Evolutionary conservation across 2,888 invertebrate species (phyloP), one percentile per base, ranked within the genome.

Genomic region (Napeogenes sylphis): DNA sequence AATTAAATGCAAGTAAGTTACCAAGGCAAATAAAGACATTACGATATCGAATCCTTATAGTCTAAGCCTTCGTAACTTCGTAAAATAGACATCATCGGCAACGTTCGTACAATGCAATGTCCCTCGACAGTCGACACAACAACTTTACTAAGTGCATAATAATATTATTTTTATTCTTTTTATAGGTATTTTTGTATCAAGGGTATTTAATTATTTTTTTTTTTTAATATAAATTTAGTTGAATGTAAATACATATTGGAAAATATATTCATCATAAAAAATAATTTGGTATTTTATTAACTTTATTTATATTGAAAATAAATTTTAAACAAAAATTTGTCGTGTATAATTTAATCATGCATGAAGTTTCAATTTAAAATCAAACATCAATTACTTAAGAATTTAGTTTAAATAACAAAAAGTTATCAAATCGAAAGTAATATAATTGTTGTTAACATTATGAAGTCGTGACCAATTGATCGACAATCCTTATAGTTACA

Each of bases 401-500:
- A 51, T 30, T 30, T 51, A 8, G 10, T 51, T 30, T 51, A 21
- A 30, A 30, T 30, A 51, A 12, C 12, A 30, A 51, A 12, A 51
- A 51, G 51, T 51, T 30, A 51, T 51, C 30, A 51, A 30, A 30
- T 30, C 5, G 30, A 12, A 2, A 30, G 30, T n/a, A 51, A 8
- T 30, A 51, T 5, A 30, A 30, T 51, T 51, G 30, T 30, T 10
- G 30, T 30, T 10, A 51, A 30, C 8, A 30, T 30, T 51, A 30
- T 30, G 51, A 51, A 21, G 51, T 51, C 51, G 51, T 51, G 51
- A 51, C 30, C 5, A 51, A 51, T 51, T 51, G 30, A 51, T 51
- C 51, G 6, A 14, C 6, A 30, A 30, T 51, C 21, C 30, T 51
- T 51, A 47, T 21, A 51, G 51, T 51, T 30, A 30, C 51, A 51